Conservation (phyloP, 2,797 vertebrate genomes). For the Percopsis omiscomaycus region DNA sequence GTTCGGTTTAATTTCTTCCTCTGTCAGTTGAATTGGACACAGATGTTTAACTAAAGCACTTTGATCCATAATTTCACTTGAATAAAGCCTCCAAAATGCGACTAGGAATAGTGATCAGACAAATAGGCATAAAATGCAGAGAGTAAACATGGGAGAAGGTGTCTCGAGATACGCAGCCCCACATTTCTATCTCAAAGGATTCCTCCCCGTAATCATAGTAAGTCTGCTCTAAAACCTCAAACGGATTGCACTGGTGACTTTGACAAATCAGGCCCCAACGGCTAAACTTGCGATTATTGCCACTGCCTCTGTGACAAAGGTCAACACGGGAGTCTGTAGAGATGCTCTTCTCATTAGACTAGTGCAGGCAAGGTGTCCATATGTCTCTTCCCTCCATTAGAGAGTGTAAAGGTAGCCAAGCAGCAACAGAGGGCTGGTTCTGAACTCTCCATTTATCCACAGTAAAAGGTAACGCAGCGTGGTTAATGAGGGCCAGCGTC, state of each 20-base stretch:
- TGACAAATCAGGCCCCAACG: too few species aligned
- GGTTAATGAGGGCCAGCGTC: conserved; percentile 74
- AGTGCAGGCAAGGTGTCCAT: conserved; percentile 46
- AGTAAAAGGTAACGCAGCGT: conserved; percentile 65
- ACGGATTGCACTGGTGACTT: too few species aligned
- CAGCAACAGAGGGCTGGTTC: conserved; percentile 67
- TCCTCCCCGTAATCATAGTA: too few species aligned
- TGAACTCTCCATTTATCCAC: conserved; percentile 62
- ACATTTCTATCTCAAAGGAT: too few species aligned
- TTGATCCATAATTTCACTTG: neutral
- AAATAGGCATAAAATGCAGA: too few species aligned
- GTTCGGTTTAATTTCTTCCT: neutral
- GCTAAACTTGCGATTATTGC: neutral
- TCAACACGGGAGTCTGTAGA: conserved; percentile 4
- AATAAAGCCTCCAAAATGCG: neutral
- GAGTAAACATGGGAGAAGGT: too few species aligned
- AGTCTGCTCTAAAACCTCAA: neutral
- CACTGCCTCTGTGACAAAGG: neutral
- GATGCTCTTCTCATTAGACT: conserved; percentile 20
- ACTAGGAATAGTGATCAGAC: too few species aligned
- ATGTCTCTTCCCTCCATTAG: conserved; percentile 33
- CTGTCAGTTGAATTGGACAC: neutral
- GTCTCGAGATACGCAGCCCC: too few species aligned
- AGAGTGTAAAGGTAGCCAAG: conserved; percentile 31
- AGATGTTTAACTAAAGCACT: neutral